These are phyloP conservation scores for Clepsis dumicolana DNA, from an alignment of 2,888 invertebrate genomes.

Conservation along the genomic window DNA sequence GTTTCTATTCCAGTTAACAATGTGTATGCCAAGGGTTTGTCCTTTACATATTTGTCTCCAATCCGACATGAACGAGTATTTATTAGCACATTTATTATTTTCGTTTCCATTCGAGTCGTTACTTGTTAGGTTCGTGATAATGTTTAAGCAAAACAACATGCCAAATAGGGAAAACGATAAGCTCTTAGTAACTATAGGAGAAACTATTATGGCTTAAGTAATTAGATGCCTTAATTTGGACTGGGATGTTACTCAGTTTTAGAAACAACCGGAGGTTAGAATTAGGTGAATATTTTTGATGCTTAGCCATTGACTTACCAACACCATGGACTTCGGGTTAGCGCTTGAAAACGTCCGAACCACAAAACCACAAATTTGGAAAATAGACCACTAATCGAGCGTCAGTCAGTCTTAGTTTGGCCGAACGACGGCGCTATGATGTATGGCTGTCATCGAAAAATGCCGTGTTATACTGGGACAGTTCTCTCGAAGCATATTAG, in stretches of 20 bases:
- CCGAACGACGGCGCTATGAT: no score
- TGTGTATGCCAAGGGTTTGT: neutral
- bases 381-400: no score
- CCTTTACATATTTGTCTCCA: neutral
- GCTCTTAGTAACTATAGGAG: neutral
- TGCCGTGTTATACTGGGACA: no score
- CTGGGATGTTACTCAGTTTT: neutral
- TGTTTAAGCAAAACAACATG: conserved; percentile 7
- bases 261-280: neutral
- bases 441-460: no score
- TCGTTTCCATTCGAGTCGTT: conserved; percentile 14
- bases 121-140: conserved; percentile 26
- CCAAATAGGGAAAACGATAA: conserved; percentile 13
- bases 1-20: neutral
- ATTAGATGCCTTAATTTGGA: conserved; percentile 23
- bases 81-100: conserved; percentile 15
- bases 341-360: no score
- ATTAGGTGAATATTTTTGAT: no score
- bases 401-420: no score
- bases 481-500: no score
- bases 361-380: no score
- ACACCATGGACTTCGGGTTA: no score
- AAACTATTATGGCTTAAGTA: neutral
- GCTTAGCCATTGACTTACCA: no score
- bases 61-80: neutral